Evolutionary conservation across 2,113 vertebrate species (phyloP).

Genomic region (Nothoprocta pentlandii): DNA sequence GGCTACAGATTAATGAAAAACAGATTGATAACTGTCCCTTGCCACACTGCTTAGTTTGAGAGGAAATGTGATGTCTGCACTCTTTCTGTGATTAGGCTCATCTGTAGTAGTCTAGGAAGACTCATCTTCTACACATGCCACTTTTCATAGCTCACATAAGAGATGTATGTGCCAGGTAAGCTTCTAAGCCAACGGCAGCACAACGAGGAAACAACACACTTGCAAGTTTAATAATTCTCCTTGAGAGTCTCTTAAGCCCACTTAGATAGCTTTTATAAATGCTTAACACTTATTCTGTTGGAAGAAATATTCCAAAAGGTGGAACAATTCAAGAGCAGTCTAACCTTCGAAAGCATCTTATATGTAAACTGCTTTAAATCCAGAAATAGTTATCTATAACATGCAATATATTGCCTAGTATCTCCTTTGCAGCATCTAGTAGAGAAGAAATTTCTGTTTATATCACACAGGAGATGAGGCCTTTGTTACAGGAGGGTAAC

Average conservation of each 20-base stretch:
- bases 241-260: background rate
- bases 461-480: background rate
- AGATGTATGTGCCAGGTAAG: rapidly evolving
- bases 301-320: background rate
- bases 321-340: background rate
- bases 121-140: background rate
- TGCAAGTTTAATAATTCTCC: background rate
- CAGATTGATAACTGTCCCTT: background rate
- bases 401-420: background rate
- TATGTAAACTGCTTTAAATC: background rate
- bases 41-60: background rate
- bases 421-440: background rate
- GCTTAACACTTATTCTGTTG: background rate
- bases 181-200: background rate
- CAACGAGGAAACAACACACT: rapidly evolving
- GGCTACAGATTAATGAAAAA: background rate
- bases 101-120: background rate
- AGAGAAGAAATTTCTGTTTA: background rate
- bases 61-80: background rate
- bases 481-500: background rate
- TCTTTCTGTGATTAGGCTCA: background rate
- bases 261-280: background rate
- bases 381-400: background rate
- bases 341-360: background rate
- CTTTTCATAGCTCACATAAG: background rate